phyloP scores from a whole-genome alignment of 2,797 vertebrate species.

The Chelonia mydas region DNA sequence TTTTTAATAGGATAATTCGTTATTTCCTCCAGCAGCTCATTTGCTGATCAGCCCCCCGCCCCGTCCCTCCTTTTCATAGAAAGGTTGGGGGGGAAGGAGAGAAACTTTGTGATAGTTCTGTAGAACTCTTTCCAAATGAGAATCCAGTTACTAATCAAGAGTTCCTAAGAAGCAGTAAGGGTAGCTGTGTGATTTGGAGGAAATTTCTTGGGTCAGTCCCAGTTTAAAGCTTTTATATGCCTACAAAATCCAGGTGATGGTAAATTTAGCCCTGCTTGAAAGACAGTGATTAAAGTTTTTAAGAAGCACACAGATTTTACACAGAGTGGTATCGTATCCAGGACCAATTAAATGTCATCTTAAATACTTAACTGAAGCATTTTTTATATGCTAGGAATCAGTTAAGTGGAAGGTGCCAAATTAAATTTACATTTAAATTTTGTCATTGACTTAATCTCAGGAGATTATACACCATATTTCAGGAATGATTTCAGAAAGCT shows the following conservation, averaged over 20 bases:
- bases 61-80: neutral
- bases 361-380: conserved; percentile 58
- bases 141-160: conserved; percentile 6
- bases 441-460: conserved; percentile 66
- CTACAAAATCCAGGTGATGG: neutral
- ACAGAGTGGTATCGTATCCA: conserved; percentile 39
- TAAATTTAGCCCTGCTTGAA: conserved; percentile 39
- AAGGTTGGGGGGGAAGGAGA: neutral
- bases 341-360: conserved; percentile 71
- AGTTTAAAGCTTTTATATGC: conserved; percentile 53
- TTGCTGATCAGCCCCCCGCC: neutral
- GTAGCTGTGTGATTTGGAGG: neutral
- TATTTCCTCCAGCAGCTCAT: conserved; percentile 51
- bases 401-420: conserved; percentile 72
- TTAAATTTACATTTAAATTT: conserved; percentile 69
- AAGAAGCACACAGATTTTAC: conserved; percentile 56
- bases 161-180: conserved; percentile 1
- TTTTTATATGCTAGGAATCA: conserved; percentile 54
- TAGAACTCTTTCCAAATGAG: conserved; percentile 20
- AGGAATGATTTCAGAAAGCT: conserved; percentile 58
- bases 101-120: neutral
- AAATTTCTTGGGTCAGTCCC: conserved; percentile 17
- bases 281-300: conserved; percentile 67
- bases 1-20: conserved; percentile 34
- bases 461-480: conserved; percentile 57